Conservation (phyloP, 1,140 invertebrate genomes). For the Phymastichus coffea region DNA sequence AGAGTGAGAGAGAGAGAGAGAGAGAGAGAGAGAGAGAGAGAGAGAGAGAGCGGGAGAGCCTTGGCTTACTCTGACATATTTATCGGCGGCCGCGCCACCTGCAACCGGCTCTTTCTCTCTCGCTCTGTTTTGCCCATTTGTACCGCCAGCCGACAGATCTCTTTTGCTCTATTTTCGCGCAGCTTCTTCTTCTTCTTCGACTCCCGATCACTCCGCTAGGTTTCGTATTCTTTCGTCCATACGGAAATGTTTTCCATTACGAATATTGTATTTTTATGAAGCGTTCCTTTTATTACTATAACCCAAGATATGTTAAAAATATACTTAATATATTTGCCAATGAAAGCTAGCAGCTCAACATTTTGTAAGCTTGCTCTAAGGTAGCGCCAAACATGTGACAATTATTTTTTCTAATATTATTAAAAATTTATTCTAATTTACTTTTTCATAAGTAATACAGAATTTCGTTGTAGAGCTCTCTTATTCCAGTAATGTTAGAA, state of each 20-base stretch:
- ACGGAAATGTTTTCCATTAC: background rate
- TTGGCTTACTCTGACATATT: conserved; percentile 57
- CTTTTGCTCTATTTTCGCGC: background rate
- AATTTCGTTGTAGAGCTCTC: no score
- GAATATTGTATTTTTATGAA: no score
- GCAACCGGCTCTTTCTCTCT: conserved; percentile 40
- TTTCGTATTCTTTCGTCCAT: background rate
- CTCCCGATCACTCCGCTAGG: background rate
- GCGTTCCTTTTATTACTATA: no score
- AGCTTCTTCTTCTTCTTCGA: background rate
- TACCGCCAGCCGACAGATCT: conserved; percentile 33
- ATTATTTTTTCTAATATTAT: no score
- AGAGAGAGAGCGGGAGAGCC: background rate
- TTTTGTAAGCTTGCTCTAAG: no score
- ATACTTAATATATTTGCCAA: no score
- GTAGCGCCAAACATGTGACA: no score
- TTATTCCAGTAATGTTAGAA: no score
- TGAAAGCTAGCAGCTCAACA: no score
- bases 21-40: conserved; percentile 31
- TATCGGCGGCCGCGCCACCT: conserved; percentile 53
- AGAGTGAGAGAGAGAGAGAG: conserved; percentile 25
- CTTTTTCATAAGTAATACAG: no score
- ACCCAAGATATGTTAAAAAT: no score
- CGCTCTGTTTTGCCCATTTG: conserved; percentile 42
- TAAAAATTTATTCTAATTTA: no score